These are phyloP conservation scores for Drosophila truncata DNA, from an alignment of 1,140 invertebrate species.

Conservation along the genomic window DNA sequence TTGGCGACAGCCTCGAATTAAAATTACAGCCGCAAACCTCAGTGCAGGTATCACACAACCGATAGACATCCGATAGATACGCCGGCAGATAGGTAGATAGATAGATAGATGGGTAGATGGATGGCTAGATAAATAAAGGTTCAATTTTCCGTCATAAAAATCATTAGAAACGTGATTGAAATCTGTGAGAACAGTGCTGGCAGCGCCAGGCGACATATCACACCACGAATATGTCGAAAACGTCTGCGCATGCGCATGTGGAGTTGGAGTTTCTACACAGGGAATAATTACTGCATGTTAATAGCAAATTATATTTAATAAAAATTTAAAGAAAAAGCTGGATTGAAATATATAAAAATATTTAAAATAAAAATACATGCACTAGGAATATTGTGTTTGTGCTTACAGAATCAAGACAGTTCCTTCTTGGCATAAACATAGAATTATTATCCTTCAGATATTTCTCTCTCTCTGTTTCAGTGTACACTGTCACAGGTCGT, in stretches of 20 bases:
- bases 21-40: slow-evolving; percentile 65
- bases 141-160: slow-evolving; percentile 80
- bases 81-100: slow-evolving; percentile 23
- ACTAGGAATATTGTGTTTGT: background rate
- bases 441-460: background rate
- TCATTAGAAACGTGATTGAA: slow-evolving; percentile 79
- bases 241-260: slow-evolving; percentile 65
- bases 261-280: slow-evolving; percentile 15
- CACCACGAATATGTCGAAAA: slow-evolving; percentile 65
- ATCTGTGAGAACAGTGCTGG: slow-evolving; percentile 61
- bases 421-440: too few species aligned
- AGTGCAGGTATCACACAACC: slow-evolving; percentile 20
- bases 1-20: slow-evolving; percentile 69
- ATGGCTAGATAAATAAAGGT: slow-evolving; percentile 72
- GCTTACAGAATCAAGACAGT: too few species aligned
- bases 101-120: slow-evolving; percentile 35
- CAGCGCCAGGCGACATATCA: slow-evolving; percentile 67
- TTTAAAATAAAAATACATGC: background rate
- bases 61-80: slow-evolving; percentile 31
- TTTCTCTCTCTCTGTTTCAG: background rate
- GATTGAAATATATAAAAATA: background rate
- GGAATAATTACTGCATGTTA: background rate
- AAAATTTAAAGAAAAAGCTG: fast-evolving
- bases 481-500: slow-evolving; percentile 33
- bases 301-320: background rate